Evolutionary conservation across 1,140 invertebrate genomes (phyloP), one percentile per base, ranked within the genome.

Genomic region (Mizuhopecten yessoensis): DNA sequence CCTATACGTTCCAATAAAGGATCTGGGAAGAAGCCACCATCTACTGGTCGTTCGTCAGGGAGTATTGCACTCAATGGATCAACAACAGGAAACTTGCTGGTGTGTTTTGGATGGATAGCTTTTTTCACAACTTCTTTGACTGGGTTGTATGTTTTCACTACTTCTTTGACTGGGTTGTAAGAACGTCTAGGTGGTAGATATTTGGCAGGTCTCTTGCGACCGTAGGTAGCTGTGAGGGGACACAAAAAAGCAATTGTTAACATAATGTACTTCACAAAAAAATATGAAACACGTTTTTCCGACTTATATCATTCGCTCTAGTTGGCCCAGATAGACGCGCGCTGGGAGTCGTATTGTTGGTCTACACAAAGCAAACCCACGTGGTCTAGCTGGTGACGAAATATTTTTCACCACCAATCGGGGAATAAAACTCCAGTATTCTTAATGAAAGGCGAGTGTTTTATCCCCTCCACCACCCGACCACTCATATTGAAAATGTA

Each of bases 91-190:
- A 75, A 5, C 29, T 0, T 75, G 23, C n/a, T 75, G 11, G 23
- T 13, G 5, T 75, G n/a, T n/a, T 75, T 75, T n/a, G 57, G n/a
- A 2, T 5, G 57, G 3, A 75, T n/a, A 75, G 57, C 11, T 17
- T 75, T 75, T 29, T 75, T 75, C 57, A 75, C 57, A 29, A 45
- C 42, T 45, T n/a, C 57, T 75, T 75, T 75, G 3, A 75, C 57
- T 29, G 57, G 57, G 11, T 75, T 75, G 17, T 75, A 75, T n/a
- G n/a, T 75, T 29, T 75, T 75, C 57, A 75, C 57, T 7, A 45
- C 42, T 45, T n/a, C 57, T 75, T 75, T 75, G 3, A 75, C 57
- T 29, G 57, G 57, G 11, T 75, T 75, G 17, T 75, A 75, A 75
- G n/a, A 9, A 75, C 57, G 57, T 75, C 29, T 75, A 17, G 57